These are phyloP conservation scores for Trilocha varians DNA, from an alignment of 2,888 invertebrate species.

Conservation along the genomic window DNA sequence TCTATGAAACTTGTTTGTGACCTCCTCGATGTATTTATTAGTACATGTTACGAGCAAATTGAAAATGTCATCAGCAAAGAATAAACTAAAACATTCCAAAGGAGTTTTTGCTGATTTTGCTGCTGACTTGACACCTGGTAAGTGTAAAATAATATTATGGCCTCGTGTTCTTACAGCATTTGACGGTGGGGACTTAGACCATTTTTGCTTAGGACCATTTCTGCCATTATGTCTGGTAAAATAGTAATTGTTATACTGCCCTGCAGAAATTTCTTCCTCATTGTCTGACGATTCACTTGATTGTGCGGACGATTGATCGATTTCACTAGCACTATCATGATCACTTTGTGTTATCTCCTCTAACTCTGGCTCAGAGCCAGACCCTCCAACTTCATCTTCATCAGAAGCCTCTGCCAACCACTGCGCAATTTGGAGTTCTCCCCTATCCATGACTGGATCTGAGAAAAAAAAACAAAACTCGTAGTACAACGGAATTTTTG, in stretches of 20 bases:
- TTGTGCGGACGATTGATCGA: background rate
- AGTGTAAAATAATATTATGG: slow-evolving; percentile 5
- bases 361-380: slow-evolving; percentile 13
- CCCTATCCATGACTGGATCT: too few relatives aligned
- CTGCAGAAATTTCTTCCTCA: background rate
- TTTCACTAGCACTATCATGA: slow-evolving; percentile 2
- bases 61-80: too few relatives aligned
- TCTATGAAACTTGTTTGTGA: too few relatives aligned
- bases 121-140: slow-evolving; percentile 6
- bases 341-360: slow-evolving; percentile 1
- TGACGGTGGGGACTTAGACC: slow-evolving; percentile 5
- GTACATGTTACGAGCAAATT: too few relatives aligned
- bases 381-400: slow-evolving; percentile 15
- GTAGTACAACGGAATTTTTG: too few relatives aligned
- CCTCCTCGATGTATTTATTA: too few relatives aligned
- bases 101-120: too few relatives aligned
- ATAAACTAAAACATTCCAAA: too few relatives aligned
- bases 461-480: too few relatives aligned
- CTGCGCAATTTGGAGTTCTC: too few relatives aligned
- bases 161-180: slow-evolving; percentile 5
- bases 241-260: slow-evolving; percentile 3
- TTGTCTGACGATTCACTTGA: background rate
- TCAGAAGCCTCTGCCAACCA: slow-evolving; percentile 12
- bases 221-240: slow-evolving; percentile 4
- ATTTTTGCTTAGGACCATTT: slow-evolving; percentile 4